These are phyloP conservation scores for Bolinopsis microptera DNA, from an alignment of 37 sponge, comb jelly and placozoan genomes.

Conservation along the genomic window DNA sequence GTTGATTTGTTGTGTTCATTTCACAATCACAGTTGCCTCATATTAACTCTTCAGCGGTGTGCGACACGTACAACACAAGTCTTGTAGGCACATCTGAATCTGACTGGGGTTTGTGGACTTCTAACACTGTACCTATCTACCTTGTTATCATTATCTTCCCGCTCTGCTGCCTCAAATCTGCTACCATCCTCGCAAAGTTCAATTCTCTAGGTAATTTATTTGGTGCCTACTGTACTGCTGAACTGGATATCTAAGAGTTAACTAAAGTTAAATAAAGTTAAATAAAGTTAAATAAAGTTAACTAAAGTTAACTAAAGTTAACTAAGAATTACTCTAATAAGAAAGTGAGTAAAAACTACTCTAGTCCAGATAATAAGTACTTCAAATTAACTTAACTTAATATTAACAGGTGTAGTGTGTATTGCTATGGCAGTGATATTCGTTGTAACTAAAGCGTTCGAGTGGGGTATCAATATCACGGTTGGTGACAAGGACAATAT, in stretches of 20 bases:
- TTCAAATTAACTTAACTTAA: too few species aligned
- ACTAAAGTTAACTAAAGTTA: too few species aligned
- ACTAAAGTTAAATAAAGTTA: too few species aligned
- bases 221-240: not conserved
- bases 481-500: not conserved
- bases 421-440: not conserved
- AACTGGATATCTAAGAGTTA: not conserved
- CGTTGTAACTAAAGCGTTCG: not conserved
- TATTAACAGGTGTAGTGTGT: not conserved
- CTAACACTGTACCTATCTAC: constrained; percentile 24
- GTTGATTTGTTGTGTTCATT: too few species aligned
- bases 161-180: constrained; percentile 12
- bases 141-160: constrained; percentile 11
- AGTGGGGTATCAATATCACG: not conserved
- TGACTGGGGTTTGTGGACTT: not conserved
- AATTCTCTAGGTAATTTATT: constrained; percentile 18
- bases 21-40: too few species aligned
- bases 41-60: not conserved
- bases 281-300: too few species aligned
- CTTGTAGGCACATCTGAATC: not conserved
- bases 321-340: too few species aligned
- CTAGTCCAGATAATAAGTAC: too few species aligned
- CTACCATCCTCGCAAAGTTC: constrained; percentile 44
- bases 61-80: not conserved
- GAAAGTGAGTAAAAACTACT: too few species aligned